phyloP scores from a whole-genome alignment of 1,140 invertebrate species.

The Thaumatotibia leucotreta region DNA sequence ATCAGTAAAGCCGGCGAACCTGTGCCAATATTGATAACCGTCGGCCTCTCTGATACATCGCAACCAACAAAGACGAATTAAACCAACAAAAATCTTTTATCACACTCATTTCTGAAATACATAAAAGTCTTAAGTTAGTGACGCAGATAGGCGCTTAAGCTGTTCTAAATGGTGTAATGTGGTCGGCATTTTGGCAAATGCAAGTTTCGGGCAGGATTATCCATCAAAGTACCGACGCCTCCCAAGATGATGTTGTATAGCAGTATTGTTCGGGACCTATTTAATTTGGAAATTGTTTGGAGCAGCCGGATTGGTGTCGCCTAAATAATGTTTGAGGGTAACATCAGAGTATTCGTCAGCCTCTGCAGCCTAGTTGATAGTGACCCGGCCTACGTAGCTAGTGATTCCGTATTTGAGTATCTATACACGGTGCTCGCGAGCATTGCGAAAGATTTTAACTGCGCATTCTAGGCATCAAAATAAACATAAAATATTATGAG shows the following conservation, averaged over 20 bases:
- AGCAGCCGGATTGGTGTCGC: too few relatives aligned
- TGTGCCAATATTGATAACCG: not conserved
- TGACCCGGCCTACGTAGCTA: too few relatives aligned
- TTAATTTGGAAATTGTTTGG: not conserved
- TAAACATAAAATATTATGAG: too few relatives aligned
- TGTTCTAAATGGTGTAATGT: not conserved
- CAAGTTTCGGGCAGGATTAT: not conserved
- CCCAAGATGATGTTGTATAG: not conserved
- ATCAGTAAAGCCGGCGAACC: not conserved
- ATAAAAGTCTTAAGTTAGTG: not conserved
- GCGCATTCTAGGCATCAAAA: too few relatives aligned
- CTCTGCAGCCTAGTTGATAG: too few relatives aligned
- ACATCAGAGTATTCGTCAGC: too few relatives aligned
- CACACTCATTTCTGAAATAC: not conserved
- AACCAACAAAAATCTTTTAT: conserved; percentile 8
- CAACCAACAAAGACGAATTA: conserved; percentile 1
- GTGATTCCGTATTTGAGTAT: too few relatives aligned
- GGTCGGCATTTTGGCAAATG: not conserved
- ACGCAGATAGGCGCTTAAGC: not conserved
- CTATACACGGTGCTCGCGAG: too few relatives aligned
- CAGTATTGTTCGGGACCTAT: not conserved
- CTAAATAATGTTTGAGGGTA: too few relatives aligned
- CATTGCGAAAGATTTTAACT: too few relatives aligned
- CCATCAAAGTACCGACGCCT: not conserved
- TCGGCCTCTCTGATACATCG: not conserved